Evolutionary conservation across 2,888 invertebrate genomes (phyloP).

Genomic region (Octonoba sinensis): DNA sequence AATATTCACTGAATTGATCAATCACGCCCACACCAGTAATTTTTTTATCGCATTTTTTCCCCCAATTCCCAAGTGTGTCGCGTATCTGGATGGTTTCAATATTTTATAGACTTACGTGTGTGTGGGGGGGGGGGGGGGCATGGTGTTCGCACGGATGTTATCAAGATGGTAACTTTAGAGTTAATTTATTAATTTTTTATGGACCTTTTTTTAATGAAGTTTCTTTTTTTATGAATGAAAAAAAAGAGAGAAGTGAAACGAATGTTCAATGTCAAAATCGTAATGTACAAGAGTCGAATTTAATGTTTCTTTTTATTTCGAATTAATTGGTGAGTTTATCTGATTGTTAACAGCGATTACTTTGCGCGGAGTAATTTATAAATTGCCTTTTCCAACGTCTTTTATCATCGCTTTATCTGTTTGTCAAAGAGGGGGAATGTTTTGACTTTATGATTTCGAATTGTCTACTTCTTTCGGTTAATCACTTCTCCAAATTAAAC

Average conservation of each 20-base stretch:
- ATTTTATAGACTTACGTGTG: neutral
- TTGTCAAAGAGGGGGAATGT: no score
- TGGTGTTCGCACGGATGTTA: slow-evolving; percentile 9
- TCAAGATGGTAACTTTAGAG: slow-evolving; percentile 10
- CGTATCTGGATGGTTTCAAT: slow-evolving; percentile 22
- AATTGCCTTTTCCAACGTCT: no score
- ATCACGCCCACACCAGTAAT: slow-evolving; percentile 23
- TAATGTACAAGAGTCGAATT: no score
- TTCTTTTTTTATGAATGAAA: neutral
- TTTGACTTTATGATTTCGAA: no score
- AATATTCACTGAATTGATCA: slow-evolving; percentile 57
- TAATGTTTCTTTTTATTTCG: slow-evolving; percentile 5
- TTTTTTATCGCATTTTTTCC: slow-evolving; percentile 20
- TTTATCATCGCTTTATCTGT: no score
- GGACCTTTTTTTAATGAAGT: neutral
- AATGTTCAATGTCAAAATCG: no score
- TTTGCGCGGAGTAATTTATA: slow-evolving; percentile 8
- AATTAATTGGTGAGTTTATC: slow-evolving; percentile 18
- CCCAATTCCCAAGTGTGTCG: slow-evolving; percentile 17
- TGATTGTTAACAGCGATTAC: slow-evolving; percentile 13
- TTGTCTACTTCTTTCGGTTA: no score
- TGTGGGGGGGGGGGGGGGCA: neutral
- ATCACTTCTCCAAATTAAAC: no score
- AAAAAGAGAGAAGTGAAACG: no score
- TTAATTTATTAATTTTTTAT: slow-evolving; percentile 25